A percentile compares a stretch with the other conserved stretches of the same genome.
phyloP scores from a whole-genome alignment of 2,797 vertebrate genomes.

The Podarcis siculus region DNA sequence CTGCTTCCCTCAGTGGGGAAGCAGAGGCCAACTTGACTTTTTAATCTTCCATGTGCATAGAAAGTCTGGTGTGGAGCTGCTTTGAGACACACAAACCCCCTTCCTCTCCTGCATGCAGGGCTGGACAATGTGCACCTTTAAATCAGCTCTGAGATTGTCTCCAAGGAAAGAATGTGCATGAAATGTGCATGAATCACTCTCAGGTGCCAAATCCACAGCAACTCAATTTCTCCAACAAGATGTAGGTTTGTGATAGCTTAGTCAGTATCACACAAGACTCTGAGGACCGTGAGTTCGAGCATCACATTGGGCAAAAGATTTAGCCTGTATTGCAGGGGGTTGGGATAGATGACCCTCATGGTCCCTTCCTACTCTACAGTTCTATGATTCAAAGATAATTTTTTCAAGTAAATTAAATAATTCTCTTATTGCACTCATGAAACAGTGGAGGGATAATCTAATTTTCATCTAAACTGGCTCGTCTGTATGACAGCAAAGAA shows the following conservation, averaged over 20 bases:
- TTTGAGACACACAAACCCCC: background rate
- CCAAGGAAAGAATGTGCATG: background rate
- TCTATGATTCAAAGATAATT: too few relatives aligned
- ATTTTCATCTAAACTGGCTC: background rate
- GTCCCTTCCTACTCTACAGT: too few relatives aligned
- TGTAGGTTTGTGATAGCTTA: background rate
- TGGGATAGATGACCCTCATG: too few relatives aligned
- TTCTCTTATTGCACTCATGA: background rate
- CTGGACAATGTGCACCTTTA: background rate
- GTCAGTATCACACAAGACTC: too few relatives aligned
- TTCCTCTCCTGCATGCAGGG: background rate
- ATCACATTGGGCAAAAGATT: too few relatives aligned
- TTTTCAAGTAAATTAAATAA: background rate
- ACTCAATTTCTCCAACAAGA: background rate
- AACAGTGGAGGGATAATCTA: background rate
- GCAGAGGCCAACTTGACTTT: too few relatives aligned
- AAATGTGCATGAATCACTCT: conserved; percentile 1
- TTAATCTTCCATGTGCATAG: background rate
- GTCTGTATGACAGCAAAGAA: background rate
- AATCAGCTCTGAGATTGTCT: background rate
- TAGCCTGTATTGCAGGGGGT: too few relatives aligned
- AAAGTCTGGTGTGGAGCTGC: background rate
- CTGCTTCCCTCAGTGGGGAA: background rate
- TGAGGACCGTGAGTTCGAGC: too few relatives aligned
- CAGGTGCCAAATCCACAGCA: background rate